Percentiles rank a stretch among this genome's conserved stretches.
Conservation (phyloP, 2,888 invertebrate species). For the Orchesellides sinensis region DNA sequence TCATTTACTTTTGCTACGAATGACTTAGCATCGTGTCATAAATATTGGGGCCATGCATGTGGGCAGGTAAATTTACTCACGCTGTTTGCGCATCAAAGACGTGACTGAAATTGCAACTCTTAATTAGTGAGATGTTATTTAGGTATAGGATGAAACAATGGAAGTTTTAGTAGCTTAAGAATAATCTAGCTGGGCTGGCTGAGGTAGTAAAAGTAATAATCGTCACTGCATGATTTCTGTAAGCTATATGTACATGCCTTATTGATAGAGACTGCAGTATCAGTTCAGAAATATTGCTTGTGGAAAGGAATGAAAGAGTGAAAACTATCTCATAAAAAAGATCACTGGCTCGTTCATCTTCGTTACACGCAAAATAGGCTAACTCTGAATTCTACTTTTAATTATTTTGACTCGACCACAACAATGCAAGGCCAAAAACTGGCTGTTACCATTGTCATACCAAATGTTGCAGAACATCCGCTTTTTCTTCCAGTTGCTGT, state of each 20-base stretch:
- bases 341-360: slow-evolving; percentile 35
- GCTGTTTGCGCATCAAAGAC: slow-evolving; percentile 38
- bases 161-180: slow-evolving; percentile 1
- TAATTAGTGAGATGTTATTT: slow-evolving; percentile 44
- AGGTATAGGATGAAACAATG: slow-evolving; percentile 22
- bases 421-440: not conserved
- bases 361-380: slow-evolving; percentile 45
- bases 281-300: not conserved
- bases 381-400: slow-evolving; percentile 32
- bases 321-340: slow-evolving; percentile 45
- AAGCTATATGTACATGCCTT: too few species aligned
- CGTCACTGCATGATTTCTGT: slow-evolving; percentile 42
- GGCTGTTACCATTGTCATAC: too few species aligned
- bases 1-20: slow-evolving; percentile 20
- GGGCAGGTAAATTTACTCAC: slow-evolving; percentile 22
- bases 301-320: slow-evolving; percentile 27
- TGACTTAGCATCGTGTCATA: slow-evolving; percentile 1
- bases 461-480: too few species aligned
- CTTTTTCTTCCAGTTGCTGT: too few species aligned
- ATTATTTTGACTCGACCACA: slow-evolving; percentile 40
- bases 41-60: slow-evolving; percentile 36
- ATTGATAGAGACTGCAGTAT: too few species aligned
- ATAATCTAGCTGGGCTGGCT: not conserved
- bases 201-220: slow-evolving; percentile 49
- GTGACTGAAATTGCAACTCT: slow-evolving; percentile 45